Evolutionary conservation across 1,140 invertebrate genomes (phyloP), one percentile per base, ranked within the genome.

Genomic region (Phenacoccus solenopsis): DNA sequence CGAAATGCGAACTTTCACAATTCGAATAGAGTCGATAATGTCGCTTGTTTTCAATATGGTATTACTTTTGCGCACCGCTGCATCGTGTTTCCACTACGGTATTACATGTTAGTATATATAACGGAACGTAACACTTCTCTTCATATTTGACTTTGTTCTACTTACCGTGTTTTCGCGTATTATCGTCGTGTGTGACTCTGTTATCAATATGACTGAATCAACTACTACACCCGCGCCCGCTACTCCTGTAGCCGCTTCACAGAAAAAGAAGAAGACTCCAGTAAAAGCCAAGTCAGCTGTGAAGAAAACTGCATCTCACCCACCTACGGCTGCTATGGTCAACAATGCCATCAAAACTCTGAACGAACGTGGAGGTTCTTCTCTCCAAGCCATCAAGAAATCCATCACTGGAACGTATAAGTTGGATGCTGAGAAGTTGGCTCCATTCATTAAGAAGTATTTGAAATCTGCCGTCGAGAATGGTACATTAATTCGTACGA

Each of bases 381-480:
- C 82, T 0, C 73, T 83, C 0, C 78, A 80, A 68, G 81, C 81
- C 16, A 83, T 84, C 73, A 82, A 83, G 71, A 84, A 84, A 73
- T 84, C 82, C 76, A 81, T 83, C 27, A 72, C 75, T 0, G 72
- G 76, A 0, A 79, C 75, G 7, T 81, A 80, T 75, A 80, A 80
- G 67, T 73, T 81, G 1, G 81, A 81, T 70, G 75, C 76, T 27
- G n/a, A 69, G 20, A 69, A 69, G 38, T 35, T 69, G 68, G 72
- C 76, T 0, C 75, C 77, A 1, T 79, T 78, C 72, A 80, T 79
- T 70, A 78, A 77, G 61, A 78, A 78, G 67, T 79, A 78, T 72
- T 68, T 82, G 24, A 80, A 79, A 38, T 70, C 72, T 12, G 81
- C 79, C 7, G 78, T 81, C 1, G 74, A 74, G 2, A 72, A 73